A percentile compares a stretch with the other conserved stretches of the same genome.
phyloP scores from a whole-genome alignment of 2,113 vertebrate genomes.

The Paratilapia polleni region DNA sequence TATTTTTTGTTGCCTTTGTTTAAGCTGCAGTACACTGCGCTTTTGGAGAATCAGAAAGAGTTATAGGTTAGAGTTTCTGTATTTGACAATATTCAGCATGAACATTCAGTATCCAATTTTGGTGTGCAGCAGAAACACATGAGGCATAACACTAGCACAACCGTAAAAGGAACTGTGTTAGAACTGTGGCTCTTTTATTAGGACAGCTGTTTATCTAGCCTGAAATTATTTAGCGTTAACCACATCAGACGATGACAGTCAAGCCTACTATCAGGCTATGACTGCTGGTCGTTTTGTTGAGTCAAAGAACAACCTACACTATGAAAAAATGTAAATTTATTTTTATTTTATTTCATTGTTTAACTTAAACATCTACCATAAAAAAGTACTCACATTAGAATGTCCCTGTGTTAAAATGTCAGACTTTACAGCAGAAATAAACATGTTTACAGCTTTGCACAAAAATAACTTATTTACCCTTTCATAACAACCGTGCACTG shows the following conservation, averaged over 20 bases:
- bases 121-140: not conserved
- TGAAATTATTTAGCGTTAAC: not conserved
- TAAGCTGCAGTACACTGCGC: not conserved
- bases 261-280: not conserved
- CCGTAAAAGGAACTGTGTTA: not conserved
- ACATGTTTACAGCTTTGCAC: too few relatives aligned
- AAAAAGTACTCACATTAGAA: not conserved
- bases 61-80: not conserved
- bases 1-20: not conserved
- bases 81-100: not conserved
- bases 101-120: not conserved
- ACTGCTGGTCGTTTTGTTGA: not conserved
- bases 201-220: not conserved
- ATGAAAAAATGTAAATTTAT: not conserved
- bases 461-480: not conserved
- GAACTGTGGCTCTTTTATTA: not conserved
- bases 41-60: not conserved
- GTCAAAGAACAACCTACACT: not conserved
- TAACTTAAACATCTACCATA: not conserved
- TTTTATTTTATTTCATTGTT: not conserved
- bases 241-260: not conserved
- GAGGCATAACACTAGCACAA: not conserved
- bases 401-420: not conserved
- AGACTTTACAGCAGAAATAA: not conserved
- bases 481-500: not conserved